Conservation (phyloP, 2,888 invertebrate genomes). For the Lasioglossum leucozonium region DNA sequence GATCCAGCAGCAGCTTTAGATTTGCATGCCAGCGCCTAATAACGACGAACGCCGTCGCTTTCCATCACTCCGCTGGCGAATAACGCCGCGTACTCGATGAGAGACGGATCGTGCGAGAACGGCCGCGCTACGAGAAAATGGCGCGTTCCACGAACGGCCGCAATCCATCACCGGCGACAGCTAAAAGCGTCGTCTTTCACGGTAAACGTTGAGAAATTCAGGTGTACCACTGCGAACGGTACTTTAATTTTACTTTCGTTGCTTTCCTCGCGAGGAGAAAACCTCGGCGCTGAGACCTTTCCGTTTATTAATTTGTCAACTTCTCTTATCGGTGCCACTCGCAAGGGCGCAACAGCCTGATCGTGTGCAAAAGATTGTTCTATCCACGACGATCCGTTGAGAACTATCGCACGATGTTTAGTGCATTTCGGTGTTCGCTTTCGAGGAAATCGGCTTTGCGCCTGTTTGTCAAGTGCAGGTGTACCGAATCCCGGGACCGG, state of each 20-base stretch:
- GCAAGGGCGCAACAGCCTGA: no score
- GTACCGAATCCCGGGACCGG: not conserved
- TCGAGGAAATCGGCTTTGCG: not conserved
- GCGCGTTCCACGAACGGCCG: conserved; percentile 15
- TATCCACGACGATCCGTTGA: not conserved
- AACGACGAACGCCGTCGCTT: conserved; percentile 35
- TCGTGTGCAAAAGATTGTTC: no score
- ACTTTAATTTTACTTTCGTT: conserved; percentile 7
- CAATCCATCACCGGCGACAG: conserved; percentile 30
- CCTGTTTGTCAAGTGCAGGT: not conserved
- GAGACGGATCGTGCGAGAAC: conserved; percentile 17
- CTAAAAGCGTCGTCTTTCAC: conserved; percentile 11
- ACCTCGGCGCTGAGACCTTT: no score
- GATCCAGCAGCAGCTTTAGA: not conserved
- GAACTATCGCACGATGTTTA: not conserved
- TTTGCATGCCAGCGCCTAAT: conserved; percentile 3
- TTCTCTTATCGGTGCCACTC: not conserved
- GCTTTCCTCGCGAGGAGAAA: not conserved
- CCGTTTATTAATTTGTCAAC: not conserved
- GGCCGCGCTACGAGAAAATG: conserved; percentile 19
- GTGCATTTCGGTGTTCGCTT: not conserved
- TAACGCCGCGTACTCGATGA: not conserved
- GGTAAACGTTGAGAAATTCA: conserved; percentile 6
- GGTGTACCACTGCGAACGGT: not conserved
- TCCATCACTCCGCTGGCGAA: not conserved